Evolutionary conservation across 2,888 invertebrate genomes (phyloP), one percentile per base, ranked within the genome.

Genomic region (Dastarcus helophoroides): DNA sequence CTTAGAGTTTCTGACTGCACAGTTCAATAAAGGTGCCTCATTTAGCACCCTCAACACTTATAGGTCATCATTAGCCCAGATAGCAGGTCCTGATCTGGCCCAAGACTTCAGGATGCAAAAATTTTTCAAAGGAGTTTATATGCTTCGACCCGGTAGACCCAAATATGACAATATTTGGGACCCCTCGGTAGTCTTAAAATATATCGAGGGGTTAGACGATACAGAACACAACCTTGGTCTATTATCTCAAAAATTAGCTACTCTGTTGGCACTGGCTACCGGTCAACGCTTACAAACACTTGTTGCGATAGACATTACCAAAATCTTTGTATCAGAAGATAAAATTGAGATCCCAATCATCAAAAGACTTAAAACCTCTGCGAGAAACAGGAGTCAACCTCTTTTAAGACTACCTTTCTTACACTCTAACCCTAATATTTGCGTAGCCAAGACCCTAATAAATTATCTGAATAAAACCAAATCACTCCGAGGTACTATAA

Each of bases 241-340:
- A 5, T 26, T 37, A 8, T 29, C 41, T 2, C 36, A 39, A 24
- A 48, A 47, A 29, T 22, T 40, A 10, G 25, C 42, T 4, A 44
- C 40, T 4, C 30, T 46, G 12, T 27, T 46, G n/a, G 43, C 44
- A 7, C 26, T 47, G 4, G 22, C 33, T 5, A 44, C 45, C 4
- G 45, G 37, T 2, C 47, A 48, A 19, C 31, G 48, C 36, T 17
- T 41, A 6, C 38, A 41, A 22, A 48, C 47, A 0, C 33, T 46
- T 13, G 36, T 39, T 7, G 10, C 34, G 10, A 47, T 47, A 15
- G 33, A 36, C n/a, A 23, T 41, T 7, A 11, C 31, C 16, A 38
- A 33, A 22, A 26, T 39, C 5, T 9, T 14, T 9, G 13, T 23
- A 8, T 13, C 26, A 5, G 4, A 19, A 11, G 16, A 17, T 13